These are phyloP conservation scores for Laodelphax striatellus DNA, from an alignment of 1,140 invertebrate species.

Conservation along the genomic window DNA sequence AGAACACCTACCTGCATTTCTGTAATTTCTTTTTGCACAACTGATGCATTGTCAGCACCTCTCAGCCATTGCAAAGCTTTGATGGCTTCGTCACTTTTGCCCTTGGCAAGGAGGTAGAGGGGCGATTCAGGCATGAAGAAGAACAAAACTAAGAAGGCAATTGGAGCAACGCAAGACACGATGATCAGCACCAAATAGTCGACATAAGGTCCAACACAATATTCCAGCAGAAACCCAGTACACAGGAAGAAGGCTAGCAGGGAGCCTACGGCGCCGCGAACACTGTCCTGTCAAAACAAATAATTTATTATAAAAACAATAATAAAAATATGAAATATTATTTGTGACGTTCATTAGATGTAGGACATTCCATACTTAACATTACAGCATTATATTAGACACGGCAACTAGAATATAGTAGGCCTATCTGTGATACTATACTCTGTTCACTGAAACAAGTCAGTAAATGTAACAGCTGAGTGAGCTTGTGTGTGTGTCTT, in stretches of 20 bases:
- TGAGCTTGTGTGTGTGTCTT: no score
- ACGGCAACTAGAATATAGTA: no score
- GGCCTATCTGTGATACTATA: no score
- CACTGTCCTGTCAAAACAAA: conserved; percentile 8
- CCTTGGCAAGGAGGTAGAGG: conserved; percentile 13
- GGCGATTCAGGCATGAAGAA: conserved; percentile 16
- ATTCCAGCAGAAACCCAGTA: conserved; percentile 66
- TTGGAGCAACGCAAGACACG: conserved; percentile 43
- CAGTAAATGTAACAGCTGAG: no score
- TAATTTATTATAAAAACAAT: not conserved
- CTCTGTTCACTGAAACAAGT: no score
- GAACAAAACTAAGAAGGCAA: conserved; percentile 36
- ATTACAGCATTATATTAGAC: no score
- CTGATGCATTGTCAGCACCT: conserved; percentile 68
- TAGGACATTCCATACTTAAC: no score
- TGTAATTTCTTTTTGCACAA: conserved; percentile 53
- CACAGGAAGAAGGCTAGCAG: conserved; percentile 68
- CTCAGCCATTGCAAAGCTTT: conserved; percentile 44
- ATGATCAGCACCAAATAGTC: conserved; percentile 54
- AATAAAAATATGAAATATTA: no score
- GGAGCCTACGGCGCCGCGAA: conserved; percentile 40
- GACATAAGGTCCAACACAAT: conserved; percentile 59
- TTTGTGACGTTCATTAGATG: no score
- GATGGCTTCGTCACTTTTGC: conserved; percentile 33
- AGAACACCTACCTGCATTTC: conserved; percentile 42